phyloP scores from a whole-genome alignment of 1,140 invertebrate genomes.

The Nephila pilipes region DNA sequence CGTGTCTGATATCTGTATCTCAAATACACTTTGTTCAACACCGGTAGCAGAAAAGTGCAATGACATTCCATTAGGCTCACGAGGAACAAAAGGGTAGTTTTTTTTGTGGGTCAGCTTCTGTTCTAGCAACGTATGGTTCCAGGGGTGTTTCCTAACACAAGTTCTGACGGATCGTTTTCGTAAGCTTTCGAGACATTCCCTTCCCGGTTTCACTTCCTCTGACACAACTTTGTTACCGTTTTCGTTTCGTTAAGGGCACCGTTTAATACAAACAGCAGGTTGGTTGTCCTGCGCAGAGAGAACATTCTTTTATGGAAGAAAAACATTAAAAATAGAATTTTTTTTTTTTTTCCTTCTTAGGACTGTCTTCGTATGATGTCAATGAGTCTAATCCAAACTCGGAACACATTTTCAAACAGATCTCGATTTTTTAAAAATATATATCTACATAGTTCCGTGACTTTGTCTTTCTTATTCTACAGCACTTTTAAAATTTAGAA shows the following conservation, averaged over 20 bases:
- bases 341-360: no score
- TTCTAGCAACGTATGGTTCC: neutral
- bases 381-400: no score
- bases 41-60: neutral
- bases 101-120: neutral
- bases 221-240: neutral
- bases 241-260: neutral
- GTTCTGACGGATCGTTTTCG: neutral
- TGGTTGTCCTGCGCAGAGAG: no score
- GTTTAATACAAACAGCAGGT: neutral
- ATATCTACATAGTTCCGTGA: no score
- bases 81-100: neutral
- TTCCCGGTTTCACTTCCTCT: neutral
- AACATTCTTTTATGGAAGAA: no score
- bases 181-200: neutral
- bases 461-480: no score
- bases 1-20: neutral
- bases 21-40: neutral
- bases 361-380: no score
- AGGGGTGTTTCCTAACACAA: neutral
- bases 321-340: no score
- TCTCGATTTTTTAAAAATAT: no score
- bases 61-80: neutral
- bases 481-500: no score
- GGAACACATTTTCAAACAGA: no score